Percentiles rank a stretch among this genome's conserved stretches.
Conservation (phyloP, 2,113 vertebrate genomes). For the Ranitomeya imitator region DNA sequence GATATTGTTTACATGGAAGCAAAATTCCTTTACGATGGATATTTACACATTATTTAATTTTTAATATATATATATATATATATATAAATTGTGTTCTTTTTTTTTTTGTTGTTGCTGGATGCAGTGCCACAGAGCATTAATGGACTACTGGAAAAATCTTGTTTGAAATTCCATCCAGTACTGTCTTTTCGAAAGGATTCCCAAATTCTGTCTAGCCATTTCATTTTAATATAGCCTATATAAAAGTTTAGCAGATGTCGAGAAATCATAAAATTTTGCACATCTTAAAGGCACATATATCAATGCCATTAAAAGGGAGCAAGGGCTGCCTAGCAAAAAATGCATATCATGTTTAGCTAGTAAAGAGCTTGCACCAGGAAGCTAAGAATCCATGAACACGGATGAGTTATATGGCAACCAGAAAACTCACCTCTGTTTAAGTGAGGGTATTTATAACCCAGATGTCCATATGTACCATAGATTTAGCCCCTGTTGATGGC, state of each 20-base stretch:
- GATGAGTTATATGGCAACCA: background rate
- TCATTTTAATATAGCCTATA: conserved; percentile 20
- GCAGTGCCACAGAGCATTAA: conserved; percentile 67
- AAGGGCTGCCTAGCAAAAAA: background rate
- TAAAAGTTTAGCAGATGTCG: conserved; percentile 9
- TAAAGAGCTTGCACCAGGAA: background rate
- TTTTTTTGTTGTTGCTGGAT: conserved; percentile 59
- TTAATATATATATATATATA: conserved; percentile 69
- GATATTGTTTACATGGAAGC: conserved; percentile 77
- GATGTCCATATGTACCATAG: background rate
- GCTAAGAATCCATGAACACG: background rate
- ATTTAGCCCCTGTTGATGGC: background rate
- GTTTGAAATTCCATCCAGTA: conserved; percentile 60
- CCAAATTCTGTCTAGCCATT: background rate
- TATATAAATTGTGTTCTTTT: conserved; percentile 60
- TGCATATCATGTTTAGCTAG: background rate
- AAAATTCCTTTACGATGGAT: conserved; percentile 69
- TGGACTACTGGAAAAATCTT: conserved; percentile 68
- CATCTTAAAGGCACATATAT: conserved; percentile 5
- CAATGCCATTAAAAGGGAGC: background rate
- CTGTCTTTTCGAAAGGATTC: conserved; percentile 26
- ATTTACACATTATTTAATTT: conserved; percentile 76
- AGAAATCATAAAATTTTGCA: background rate
- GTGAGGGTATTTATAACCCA: background rate
- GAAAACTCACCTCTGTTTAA: background rate